Evolutionary conservation across 2,888 invertebrate genomes (phyloP).

Genomic region (Lasioglossum zephyrum): DNA sequence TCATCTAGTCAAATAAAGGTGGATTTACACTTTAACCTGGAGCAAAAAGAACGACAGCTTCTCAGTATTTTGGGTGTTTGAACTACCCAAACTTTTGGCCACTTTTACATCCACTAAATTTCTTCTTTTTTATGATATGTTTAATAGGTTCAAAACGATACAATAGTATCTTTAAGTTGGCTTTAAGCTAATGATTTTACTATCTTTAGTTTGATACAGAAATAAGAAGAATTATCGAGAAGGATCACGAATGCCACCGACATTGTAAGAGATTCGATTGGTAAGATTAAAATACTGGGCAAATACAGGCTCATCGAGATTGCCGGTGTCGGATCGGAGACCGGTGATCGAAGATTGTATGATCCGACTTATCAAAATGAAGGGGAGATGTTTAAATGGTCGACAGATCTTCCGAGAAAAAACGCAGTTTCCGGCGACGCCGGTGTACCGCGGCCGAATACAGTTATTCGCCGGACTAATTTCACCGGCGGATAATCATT

Average conservation of each 20-base stretch:
- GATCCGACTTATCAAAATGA: not conserved
- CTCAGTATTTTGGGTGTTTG: not conserved
- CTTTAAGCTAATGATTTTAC: no score
- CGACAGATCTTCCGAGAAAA: not conserved
- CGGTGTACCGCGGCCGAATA: not conserved
- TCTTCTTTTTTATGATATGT: no score
- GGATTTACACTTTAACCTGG: no score
- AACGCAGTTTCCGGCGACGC: not conserved
- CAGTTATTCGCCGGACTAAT: constrained; percentile 25
- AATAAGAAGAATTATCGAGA: no score
- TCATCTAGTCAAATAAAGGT: not conserved
- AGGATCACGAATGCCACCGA: not conserved
- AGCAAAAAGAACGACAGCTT: no score
- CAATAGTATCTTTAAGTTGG: no score
- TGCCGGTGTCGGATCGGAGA: not conserved
- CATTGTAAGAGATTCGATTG: not conserved
- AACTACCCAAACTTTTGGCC: no score
- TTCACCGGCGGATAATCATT: constrained; percentile 26
- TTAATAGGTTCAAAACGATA: no score
- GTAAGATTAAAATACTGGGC: not conserved
- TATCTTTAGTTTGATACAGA: no score
- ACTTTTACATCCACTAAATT: no score
- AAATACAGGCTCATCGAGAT: not conserved
- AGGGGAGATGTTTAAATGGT: not conserved
- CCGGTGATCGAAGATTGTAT: not conserved